Base-by-base conservation (phyloP, 2,888 invertebrate genomes). In the Eupithecia centaureata region DNA sequence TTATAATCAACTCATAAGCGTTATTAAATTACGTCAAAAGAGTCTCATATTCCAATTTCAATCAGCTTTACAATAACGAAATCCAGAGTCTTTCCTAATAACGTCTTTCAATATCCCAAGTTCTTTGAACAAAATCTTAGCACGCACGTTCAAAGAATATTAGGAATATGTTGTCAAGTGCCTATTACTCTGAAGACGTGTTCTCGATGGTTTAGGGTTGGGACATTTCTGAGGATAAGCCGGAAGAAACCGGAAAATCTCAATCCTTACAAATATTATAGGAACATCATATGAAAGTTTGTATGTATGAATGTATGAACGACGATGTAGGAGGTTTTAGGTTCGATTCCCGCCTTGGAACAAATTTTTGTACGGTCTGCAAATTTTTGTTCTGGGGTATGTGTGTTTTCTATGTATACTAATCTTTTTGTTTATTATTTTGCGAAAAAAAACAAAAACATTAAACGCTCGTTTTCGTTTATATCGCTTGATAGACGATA, bases 131-230 rank as follows among this genome's bases (percentile, higher is more conserved):
- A 65, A 63, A 70, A 70, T 73, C 66, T 73, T 62, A 35, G 38
- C 63, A 67, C 64, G 67, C 59, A 60, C 67, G 27, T 63, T 27
- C 30, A 28, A 57, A 32, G 27, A 57, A 57, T 57, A 57, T 57
- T 32, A 57, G 66, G 70, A 71, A 68, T 75, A 72, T 67, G 71
- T 70, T 65, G 72, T 73, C 76, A 69, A 76, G 74, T 72, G 67
- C 71, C 71, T 74, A 74, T 76, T 73, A 75, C 72, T 66, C 61
- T 58, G 67, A 61, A 67, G 68, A 67, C 57, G 68, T 32, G 57
- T 7, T 57, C 35, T 38, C 47, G 38, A 32, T 38, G 12, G 15
- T 3, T 2, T 32, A 67, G 47, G 28, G 63, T 15, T 63, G 63
- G 30, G 28, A 57, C 2, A 33, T 18, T 22, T 0, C 18, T 32